A percentile compares a stretch with the other conserved stretches of the same genome.
These are phyloP conservation scores for Gymnosoma rotundatum DNA, from an alignment of 2,888 invertebrate genomes.

Conservation along the genomic window DNA sequence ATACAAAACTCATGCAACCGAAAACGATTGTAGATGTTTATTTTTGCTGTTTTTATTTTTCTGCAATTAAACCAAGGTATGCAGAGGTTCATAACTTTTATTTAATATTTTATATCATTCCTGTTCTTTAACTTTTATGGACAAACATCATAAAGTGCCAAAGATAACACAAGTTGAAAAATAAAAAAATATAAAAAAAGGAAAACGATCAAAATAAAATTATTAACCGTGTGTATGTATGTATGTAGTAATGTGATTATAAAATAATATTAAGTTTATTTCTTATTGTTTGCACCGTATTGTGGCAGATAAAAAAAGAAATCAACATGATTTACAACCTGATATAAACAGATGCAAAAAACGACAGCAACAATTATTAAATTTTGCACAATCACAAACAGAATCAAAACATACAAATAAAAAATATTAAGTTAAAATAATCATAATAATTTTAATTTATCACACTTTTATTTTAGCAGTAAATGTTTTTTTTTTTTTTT, in stretches of 20 bases:
- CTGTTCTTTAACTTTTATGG: conserved; percentile 37
- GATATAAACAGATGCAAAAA: conserved; percentile 50
- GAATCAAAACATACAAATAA: conserved; percentile 5
- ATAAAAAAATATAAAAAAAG: conserved; percentile 12
- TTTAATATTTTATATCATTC: conserved; percentile 26
- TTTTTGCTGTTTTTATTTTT: neutral
- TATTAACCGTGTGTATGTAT: neutral
- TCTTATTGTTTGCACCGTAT: conserved; percentile 37
- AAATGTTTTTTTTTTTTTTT: no score
- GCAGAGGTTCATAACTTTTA: conserved; percentile 26
- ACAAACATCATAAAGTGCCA: conserved; percentile 61
- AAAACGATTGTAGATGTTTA: conserved; percentile 27
- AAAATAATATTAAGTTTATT: conserved; percentile 25
- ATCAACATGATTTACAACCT: conserved; percentile 69
- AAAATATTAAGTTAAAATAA: conserved; percentile 9
- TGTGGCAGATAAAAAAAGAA: conserved; percentile 67
- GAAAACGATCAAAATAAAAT: conserved; percentile 3
- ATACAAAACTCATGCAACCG: neutral
- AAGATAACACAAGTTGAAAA: conserved; percentile 52
- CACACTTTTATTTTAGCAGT: no score
- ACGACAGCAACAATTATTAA: conserved; percentile 36
- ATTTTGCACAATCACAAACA: conserved; percentile 41
- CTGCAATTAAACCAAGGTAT: conserved; percentile 40
- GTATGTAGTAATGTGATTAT: no score
- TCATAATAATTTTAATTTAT: neutral